Percentiles rank a stretch among this genome's conserved stretches.
phyloP scores from a whole-genome alignment of 2,888 invertebrate species.

The Parnassius mnemosyne region DNA sequence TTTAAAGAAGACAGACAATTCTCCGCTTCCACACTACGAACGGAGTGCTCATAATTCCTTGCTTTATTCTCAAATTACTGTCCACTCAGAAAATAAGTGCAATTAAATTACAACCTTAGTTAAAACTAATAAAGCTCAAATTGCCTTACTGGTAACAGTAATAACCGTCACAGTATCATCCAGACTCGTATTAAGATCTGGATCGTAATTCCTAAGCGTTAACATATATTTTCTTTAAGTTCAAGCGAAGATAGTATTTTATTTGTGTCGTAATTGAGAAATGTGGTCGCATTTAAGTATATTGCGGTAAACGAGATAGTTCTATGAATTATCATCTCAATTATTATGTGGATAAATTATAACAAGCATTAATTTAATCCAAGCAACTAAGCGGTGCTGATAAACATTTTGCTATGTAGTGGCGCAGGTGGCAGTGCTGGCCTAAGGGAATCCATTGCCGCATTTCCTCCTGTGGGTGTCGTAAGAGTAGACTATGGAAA shows the following conservation, averaged over 20 bases:
- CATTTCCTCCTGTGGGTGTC: no score
- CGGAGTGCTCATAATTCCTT: slow-evolving; percentile 24
- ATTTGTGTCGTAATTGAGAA: slow-evolving; percentile 23
- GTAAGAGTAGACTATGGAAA: no score
- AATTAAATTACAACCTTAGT: slow-evolving; percentile 1
- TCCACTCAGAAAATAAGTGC: slow-evolving; percentile 6
- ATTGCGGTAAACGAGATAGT: slow-evolving; percentile 14
- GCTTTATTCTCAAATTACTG: slow-evolving; percentile 26
- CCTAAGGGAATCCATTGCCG: no score
- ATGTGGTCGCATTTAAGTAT: slow-evolving; percentile 14
- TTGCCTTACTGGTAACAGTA: neutral
- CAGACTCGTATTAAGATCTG: slow-evolving; percentile 22
- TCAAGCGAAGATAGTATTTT: slow-evolving; percentile 13
- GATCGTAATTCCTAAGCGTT: slow-evolving; percentile 25
- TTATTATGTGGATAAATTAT: neutral
- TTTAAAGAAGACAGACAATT: slow-evolving; percentile 23
- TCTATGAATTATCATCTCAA: slow-evolving; percentile 10
- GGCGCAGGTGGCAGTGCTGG: no score
- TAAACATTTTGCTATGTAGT: no score
- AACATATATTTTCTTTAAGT: slow-evolving; percentile 26
- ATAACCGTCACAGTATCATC: slow-evolving; percentile 21
- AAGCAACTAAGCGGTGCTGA: no score
- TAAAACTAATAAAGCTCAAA: neutral
- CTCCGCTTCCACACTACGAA: slow-evolving; percentile 9
- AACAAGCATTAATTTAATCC: no score